These are phyloP conservation scores for Mesocricetus auratus DNA, from an alignment of 2,113 vertebrate species.

Conservation along the genomic window DNA sequence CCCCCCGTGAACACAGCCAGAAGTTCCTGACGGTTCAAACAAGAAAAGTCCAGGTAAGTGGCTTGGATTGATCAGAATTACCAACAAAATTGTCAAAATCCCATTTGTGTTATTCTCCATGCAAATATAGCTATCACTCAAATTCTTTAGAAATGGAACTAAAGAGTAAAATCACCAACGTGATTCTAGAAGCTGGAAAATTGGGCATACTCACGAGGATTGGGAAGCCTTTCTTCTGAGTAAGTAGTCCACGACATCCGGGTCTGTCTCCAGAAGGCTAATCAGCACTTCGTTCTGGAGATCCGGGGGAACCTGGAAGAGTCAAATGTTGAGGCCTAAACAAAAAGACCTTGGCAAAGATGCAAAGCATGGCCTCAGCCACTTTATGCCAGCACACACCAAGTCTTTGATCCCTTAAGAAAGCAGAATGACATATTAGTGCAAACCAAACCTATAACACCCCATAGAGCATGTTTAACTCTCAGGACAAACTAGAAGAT, in stretches of 20 bases:
- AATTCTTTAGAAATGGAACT: constrained; percentile 79
- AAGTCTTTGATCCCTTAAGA: background rate
- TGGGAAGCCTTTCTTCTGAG: constrained; percentile 96
- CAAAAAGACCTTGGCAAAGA: background rate
- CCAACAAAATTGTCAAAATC: constrained; percentile 22
- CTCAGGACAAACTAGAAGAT: constrained; percentile 49
- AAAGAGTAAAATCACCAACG: background rate
- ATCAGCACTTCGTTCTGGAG: constrained; percentile 98
- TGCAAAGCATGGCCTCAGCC: background rate
- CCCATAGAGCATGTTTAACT: constrained; percentile 23
- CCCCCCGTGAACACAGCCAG: background rate
- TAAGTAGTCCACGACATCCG: constrained; percentile 97
- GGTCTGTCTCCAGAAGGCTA: constrained; percentile 95
- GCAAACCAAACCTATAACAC: constrained; percentile 35
- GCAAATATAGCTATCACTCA: constrained; percentile 70
- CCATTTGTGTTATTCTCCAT: constrained; percentile 53
- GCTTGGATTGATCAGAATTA: constrained; percentile 2
- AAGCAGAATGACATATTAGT: background rate
- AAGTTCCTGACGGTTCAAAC: background rate
- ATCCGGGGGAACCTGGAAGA: constrained; percentile 93
- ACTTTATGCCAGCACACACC: background rate
- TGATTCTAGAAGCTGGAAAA: constrained; percentile 47
- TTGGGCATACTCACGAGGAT: constrained; percentile 90
- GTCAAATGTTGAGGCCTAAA: constrained; percentile 30
- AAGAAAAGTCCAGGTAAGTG: background rate